Conservation (phyloP, 2,888 invertebrate species). For the Patella caerulea region DNA sequence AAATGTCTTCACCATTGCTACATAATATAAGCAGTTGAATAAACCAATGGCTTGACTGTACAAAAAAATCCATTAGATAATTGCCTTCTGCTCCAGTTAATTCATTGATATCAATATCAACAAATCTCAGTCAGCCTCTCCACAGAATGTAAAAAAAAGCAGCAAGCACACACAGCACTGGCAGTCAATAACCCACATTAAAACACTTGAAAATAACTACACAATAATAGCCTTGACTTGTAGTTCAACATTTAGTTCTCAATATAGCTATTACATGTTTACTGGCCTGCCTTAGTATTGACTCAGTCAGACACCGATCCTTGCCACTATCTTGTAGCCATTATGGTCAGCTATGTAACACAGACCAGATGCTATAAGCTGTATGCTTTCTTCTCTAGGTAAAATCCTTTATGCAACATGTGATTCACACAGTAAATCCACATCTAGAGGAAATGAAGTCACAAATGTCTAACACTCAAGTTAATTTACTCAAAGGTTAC, state of each 20-base stretch:
- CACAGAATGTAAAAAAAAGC: background rate
- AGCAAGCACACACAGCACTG: background rate
- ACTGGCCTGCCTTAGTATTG: background rate
- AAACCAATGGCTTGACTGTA: too few relatives aligned
- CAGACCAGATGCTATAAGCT: background rate
- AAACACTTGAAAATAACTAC: constrained; percentile 5
- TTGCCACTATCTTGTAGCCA: background rate
- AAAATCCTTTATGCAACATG: constrained; percentile 11
- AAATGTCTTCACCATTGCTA: too few relatives aligned
- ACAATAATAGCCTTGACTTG: constrained; percentile 10
- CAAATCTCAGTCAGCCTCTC: constrained; percentile 3
- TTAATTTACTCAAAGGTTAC: too few relatives aligned
- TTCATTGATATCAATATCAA: constrained; percentile 13
- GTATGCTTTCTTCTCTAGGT: constrained; percentile 9
- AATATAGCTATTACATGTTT: constrained; percentile 6
- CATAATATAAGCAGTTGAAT: too few relatives aligned
- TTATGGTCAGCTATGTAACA: constrained; percentile 4
- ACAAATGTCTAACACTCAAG: too few relatives aligned
- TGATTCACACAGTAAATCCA: background rate
- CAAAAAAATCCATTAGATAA: constrained; percentile 9
- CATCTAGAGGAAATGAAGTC: too few relatives aligned
- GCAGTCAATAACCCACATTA: constrained; percentile 6
- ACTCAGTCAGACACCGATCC: too few relatives aligned
- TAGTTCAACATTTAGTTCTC: constrained; percentile 1
- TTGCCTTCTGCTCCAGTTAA: constrained; percentile 1